Base-by-base conservation (phyloP, 2,888 invertebrate species). In the Perithous albicinctus region DNA sequence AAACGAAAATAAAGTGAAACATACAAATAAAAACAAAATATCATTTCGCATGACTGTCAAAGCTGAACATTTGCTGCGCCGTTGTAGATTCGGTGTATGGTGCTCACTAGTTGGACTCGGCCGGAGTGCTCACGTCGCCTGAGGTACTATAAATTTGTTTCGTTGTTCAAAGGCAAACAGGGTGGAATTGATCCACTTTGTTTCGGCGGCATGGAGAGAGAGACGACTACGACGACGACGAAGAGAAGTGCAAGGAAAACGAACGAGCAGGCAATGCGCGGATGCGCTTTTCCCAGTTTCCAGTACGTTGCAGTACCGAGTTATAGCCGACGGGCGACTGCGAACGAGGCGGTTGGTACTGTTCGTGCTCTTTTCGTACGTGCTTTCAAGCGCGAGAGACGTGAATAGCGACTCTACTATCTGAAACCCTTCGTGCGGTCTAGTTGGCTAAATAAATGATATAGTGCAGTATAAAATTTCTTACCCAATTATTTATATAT, bases 121-220 rank as follows among this genome's bases (percentile, higher is more conserved):
- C 38, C 1, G 48, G 41, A 41, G 29, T 59, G 32, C 46, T 15
- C 46, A 59, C 59, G 35, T 48, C 23, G 48, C 35, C 23, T 46
- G 48, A 63, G 56, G 69, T 75, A 82, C 82, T 80, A 85, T 87
- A 88, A 87, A 88, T 88, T 86, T 85, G 77, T 84, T 85, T 88
- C 83, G 59, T 59, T 75, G 86, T 73, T 86, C 85, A 84, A 86
- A 86, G 83, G 81, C 86, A 88, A 88, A 86, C 88, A 85, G 85
- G 84, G 83, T 86, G 85, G 85, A 88, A 87, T 88, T 87, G 87
- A 88, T 88, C 85, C 85, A 81, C 86, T 88, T 82, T 84, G 77
- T 84, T 86, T 85, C 81, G 67, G 61, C 67, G 48, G 64, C 41
- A 29, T 26, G 48, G 46, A 26, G 10, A 51, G 51, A 51, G 43